Conservation (phyloP, 2,888 invertebrate species). For the Chloroclystis v-ata region DNA sequence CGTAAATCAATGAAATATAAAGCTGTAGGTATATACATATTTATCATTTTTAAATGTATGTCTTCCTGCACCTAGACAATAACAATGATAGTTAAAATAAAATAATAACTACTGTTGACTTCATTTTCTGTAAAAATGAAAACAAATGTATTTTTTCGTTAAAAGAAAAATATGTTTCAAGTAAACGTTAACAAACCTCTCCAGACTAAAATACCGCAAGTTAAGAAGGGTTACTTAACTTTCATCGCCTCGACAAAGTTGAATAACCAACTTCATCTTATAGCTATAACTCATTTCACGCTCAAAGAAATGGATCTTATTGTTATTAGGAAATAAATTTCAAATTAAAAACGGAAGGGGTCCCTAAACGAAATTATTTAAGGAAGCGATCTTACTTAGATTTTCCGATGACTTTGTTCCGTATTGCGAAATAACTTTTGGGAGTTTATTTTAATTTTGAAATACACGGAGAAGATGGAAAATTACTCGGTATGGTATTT, state of each 20-base stretch:
- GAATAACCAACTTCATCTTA: constrained; percentile 24
- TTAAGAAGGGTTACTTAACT: constrained; percentile 20
- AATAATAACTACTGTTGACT: too few relatives aligned
- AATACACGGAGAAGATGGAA: too few relatives aligned
- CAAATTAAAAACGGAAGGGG: constrained; percentile 10
- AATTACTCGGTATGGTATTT: too few relatives aligned
- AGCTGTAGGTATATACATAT: too few relatives aligned
- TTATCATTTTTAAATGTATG: too few relatives aligned
- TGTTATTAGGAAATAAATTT: constrained; percentile 10
- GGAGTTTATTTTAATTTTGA: background rate
- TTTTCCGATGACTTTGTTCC: background rate
- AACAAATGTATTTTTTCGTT: too few relatives aligned
- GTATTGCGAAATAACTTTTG: too few relatives aligned
- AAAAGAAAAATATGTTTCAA: constrained; percentile 4
- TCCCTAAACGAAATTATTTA: constrained; percentile 4
- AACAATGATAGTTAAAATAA: too few relatives aligned
- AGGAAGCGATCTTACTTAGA: constrained; percentile 4
- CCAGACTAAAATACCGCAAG: constrained; percentile 14
- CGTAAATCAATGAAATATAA: too few relatives aligned
- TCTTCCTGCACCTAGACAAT: too few relatives aligned
- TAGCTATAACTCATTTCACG: constrained; percentile 19
- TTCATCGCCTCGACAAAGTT: constrained; percentile 21
- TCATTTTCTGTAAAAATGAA: too few relatives aligned
- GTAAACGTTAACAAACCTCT: constrained; percentile 10
- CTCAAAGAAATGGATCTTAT: constrained; percentile 9